Conservation (phyloP, 2,797 vertebrate genomes). For the Megaceryle alcyon region DNA sequence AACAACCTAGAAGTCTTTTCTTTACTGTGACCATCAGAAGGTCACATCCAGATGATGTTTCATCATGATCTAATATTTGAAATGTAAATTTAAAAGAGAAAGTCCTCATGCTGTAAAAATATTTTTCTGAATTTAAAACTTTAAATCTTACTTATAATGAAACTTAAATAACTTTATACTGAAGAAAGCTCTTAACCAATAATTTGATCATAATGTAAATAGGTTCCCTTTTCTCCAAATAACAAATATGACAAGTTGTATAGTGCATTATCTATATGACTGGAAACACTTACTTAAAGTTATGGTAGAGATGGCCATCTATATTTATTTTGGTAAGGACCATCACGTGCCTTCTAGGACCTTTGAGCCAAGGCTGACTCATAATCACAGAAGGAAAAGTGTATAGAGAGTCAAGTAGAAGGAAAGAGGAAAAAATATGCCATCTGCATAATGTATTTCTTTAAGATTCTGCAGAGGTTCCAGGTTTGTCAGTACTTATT, state of each 20-base stretch:
- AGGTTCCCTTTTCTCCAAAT: not conserved
- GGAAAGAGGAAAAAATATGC: not conserved
- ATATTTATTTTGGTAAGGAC: not conserved
- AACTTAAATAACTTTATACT: not conserved
- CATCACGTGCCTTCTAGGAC: not conserved
- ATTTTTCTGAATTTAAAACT: not conserved
- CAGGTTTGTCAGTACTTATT: not conserved
- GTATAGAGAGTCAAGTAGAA: not conserved
- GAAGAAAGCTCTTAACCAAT: not conserved
- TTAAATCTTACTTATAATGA: not conserved
- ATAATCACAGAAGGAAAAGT: not conserved
- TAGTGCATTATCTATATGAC: not conserved
- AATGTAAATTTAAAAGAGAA: not conserved
- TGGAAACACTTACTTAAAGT: not conserved
- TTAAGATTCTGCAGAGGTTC: not conserved
- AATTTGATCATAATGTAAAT: not conserved
- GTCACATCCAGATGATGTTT: not conserved
- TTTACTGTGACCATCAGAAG: constrained; percentile 17
- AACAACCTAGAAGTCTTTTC: constrained; percentile 34
- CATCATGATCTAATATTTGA: not conserved
- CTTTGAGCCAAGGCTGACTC: not conserved
- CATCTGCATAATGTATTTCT: not conserved
- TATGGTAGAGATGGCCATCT: not conserved
- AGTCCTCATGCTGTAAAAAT: not conserved
- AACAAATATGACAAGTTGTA: not conserved